Conservation (phyloP, 2,888 invertebrate species). For the Metacarcinus magister region DNA sequence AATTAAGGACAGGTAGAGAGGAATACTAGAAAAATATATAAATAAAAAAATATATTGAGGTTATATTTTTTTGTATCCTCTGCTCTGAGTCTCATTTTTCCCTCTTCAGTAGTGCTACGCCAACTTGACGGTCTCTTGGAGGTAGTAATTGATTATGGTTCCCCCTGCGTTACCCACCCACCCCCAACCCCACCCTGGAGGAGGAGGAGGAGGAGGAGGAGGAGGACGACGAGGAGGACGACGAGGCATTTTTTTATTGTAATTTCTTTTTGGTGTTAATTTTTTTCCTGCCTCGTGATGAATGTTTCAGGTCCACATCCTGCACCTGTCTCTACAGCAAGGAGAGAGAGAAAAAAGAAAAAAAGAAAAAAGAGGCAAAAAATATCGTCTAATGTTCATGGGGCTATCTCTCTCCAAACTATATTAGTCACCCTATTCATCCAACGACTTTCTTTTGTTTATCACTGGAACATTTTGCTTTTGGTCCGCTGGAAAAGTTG, state of each 20-base stretch:
- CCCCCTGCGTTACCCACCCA: too few relatives aligned
- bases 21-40: not conserved
- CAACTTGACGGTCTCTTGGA: not conserved
- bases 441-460: not conserved
- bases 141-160: not conserved
- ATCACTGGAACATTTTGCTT: not conserved
- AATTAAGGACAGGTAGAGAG: not conserved
- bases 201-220: not conserved
- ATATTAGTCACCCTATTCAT: not conserved
- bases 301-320: conserved; percentile 55
- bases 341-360: not conserved
- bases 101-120: not conserved
- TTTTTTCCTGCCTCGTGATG: conserved; percentile 46
- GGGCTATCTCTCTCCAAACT: not conserved
- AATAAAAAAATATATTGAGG: not conserved
- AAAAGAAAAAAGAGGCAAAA: not conserved
- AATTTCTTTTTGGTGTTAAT: not conserved
- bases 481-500: not conserved
- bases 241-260: not conserved
- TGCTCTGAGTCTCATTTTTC: not conserved
- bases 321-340: conserved; percentile 36
- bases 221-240: not conserved
- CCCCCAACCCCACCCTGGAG: too few relatives aligned
- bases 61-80: not conserved
- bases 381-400: not conserved